Evolutionary conservation across 1,140 invertebrate genomes (phyloP), one percentile per base, ranked within the genome.

Genomic region (Diorhabda elongata): DNA sequence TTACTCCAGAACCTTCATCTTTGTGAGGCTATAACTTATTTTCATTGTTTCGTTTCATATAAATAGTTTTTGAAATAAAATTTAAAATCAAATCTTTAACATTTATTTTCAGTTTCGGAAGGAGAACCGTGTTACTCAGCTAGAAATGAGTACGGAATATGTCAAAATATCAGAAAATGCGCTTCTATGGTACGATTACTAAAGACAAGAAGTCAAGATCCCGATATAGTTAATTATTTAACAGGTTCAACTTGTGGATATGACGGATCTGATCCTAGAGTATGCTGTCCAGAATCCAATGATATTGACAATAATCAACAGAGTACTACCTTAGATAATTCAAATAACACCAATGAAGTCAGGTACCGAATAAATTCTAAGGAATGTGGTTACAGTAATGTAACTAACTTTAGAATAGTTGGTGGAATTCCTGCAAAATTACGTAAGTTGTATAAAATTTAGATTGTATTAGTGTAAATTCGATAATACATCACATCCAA

Each of bases 181-280:
- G 8, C 43, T 4, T 3, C 9, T 5, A 45, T 66, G 45, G 58
- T 70, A 5, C 62, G 63, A 26, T 58, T 70, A 3, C 52, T 70
- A 2, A 61, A 47, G 7, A 70, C 58, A n/a, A 42, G 58, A 42
- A 59, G 63, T 11, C 47, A 58, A 5, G 44, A 70, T 44, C 69
- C 64, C 1, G 59, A 62, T 44, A 64, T 45, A 7, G 45, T 61
- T 3, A 11, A 41, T 4, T 67, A 66, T 7, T 59, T 70, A 8
- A 44, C 9, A 44, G 8, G 42, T 56, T 86, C 85, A 0, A 74
- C 85, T 7, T 90, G 88, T 71, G 83, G 83, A 0, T 87, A 81
- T 60, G 79, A 84, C 44, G 82, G 82, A 11, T 67, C 61, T n/a
- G 78, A 82, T 67, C 85, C 86, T 7, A 77, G 82, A 71, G 85